Evolutionary conservation across 2,797 vertebrate genomes (phyloP).

Genomic region (Austrolebias charrua): DNA sequence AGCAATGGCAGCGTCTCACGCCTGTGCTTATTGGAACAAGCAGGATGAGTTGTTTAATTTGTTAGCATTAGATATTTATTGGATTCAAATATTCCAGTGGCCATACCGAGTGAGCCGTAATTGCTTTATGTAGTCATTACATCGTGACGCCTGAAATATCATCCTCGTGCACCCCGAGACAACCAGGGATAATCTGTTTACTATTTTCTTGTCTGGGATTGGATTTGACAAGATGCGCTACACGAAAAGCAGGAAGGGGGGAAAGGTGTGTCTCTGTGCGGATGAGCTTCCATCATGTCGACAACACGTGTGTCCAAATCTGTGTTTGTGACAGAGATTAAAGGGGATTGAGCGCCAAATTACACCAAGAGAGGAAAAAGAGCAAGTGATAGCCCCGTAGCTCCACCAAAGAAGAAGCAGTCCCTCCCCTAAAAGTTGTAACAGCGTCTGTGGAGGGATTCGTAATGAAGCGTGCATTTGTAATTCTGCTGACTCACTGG

Average conservation of each 20-base stretch:
- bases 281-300: conserved; percentile 9
- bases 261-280: neutral
- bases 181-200: conserved; percentile 21
- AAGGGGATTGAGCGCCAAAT: conserved; percentile 29
- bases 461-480: conserved; percentile 65
- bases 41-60: conserved; percentile 32
- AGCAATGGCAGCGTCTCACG: conserved; percentile 9
- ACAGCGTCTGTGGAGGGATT: conserved; percentile 44
- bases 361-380: conserved; percentile 19
- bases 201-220: conserved; percentile 14
- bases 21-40: conserved; percentile 34
- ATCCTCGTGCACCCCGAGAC: neutral
- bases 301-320: conserved; percentile 2
- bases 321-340: conserved; percentile 22
- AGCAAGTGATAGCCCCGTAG: conserved; percentile 38
- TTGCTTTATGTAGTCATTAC: conserved; percentile 15
- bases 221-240: conserved; percentile 20
- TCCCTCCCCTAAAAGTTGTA: conserved; percentile 38
- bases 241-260: conserved; percentile 11
- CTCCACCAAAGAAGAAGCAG: conserved; percentile 24
- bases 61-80: conserved; percentile 17
- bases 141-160: neutral
- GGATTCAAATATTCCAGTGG: conserved; percentile 20
- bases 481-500: conserved; percentile 65
- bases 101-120: conserved; percentile 16